Evolutionary conservation across 2,888 invertebrate genomes (phyloP), one percentile per base, ranked within the genome.

Genomic region (Pseudococcus viburni): DNA sequence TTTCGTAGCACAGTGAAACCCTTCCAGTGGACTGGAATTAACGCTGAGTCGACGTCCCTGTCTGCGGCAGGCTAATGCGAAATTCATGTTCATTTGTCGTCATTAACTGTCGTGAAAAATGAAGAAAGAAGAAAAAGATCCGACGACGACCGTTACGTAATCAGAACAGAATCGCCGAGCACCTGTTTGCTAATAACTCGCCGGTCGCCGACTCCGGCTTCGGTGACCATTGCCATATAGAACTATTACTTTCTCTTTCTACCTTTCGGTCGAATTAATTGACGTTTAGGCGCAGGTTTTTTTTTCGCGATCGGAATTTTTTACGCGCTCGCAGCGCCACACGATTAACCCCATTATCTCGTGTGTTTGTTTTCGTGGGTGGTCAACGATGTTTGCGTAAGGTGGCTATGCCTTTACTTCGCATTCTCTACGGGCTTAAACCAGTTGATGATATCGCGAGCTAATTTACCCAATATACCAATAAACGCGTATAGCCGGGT

Each of bases 131-230:
- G 42, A 73, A 26, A 73, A 59, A 17, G 64, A 64, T 22, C 11
- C 64, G 22, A 19, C 64, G 22, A n/a, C 59, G n/a, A 17, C 19
- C 46, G 80, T 83, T 83, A 83, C 46, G 46, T 83, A 83, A 83
- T 83, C 80, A 46, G 19, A 83, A 83, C 80, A 83, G 19, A 46
- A 46, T 46, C 46, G 46, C 46, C 5, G 80, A 83, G 46, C 80
- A 83, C 80, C 80, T 83, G 80, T 83, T 83, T 46, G 80, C 80
- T 83, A 83, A 83, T 83, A 83, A 42, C 80, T 83, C 33, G 80
- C 80, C 80, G 80, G 46, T 83, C 80, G 46, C 11, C 80, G 80
- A 83, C 80, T 39, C 6, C 77, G 68, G 8, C 55, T 64, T 64
- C 17, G 17, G 26, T 83, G 80, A 83, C 80, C 80, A 83, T 83